Evolutionary conservation across 1,140 invertebrate species (phyloP).

Genomic region (Dendrolimus punctatus): DNA sequence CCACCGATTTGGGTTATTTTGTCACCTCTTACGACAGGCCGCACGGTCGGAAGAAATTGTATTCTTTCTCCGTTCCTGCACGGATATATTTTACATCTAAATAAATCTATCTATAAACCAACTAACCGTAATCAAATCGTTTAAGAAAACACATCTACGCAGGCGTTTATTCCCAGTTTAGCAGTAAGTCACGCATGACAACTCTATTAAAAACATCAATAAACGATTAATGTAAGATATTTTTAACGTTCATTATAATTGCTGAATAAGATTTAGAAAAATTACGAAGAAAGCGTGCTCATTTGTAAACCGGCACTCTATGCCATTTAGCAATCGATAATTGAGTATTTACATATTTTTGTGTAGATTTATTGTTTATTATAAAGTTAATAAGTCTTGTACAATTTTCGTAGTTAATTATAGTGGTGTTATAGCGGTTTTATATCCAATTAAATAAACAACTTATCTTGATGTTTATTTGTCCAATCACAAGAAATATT

Average conservation of each 20-base stretch:
- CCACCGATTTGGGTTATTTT: no score
- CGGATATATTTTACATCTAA: no score
- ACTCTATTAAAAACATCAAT: constrained; percentile 7
- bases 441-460: not conserved
- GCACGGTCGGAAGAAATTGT: no score
- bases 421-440: no score
- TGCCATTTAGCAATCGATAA: constrained; percentile 4
- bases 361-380: constrained; percentile 2
- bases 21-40: no score
- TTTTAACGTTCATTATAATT: constrained; percentile 1
- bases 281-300: constrained; percentile 1
- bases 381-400: constrained; percentile 5
- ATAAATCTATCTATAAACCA: no score
- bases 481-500: no score
- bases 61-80: no score
- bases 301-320: constrained; percentile 7
- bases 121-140: no score
- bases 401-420: constrained; percentile 3
- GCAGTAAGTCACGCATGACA: constrained; percentile 11
- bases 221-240: no score
- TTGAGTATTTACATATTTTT: constrained; percentile 2
- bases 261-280: constrained; percentile 2
- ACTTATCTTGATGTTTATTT: constrained; percentile 7
- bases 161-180: constrained; percentile 3
- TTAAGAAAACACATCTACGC: no score